Conservation (phyloP, 1,140 invertebrate genomes). For the Phocides pigmalion region DNA sequence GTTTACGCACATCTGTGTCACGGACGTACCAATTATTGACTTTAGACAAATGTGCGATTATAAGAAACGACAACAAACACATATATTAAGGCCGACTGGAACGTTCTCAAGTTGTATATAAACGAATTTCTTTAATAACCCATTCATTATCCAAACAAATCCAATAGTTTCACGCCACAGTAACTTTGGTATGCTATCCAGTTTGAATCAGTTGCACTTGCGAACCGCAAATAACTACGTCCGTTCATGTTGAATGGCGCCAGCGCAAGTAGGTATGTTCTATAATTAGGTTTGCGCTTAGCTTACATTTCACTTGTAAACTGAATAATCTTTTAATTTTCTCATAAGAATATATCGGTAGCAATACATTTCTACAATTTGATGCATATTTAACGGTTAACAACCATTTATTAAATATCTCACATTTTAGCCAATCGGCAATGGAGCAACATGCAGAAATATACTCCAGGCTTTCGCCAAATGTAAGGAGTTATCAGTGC, state of each 20-base stretch:
- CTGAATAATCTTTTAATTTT: too few species aligned
- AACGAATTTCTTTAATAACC: too few species aligned
- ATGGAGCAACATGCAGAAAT: too few species aligned
- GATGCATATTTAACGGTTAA: too few species aligned
- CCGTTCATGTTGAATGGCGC: not conserved
- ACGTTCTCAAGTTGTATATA: slow-evolving; percentile 4
- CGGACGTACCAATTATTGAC: slow-evolving; percentile 1
- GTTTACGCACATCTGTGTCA: slow-evolving; percentile 1
- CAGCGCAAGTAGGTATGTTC: not conserved
- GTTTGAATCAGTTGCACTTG: slow-evolving; percentile 9
- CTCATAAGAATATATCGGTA: too few species aligned
- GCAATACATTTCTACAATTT: too few species aligned
- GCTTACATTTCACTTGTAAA: too few species aligned
- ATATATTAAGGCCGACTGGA: slow-evolving; percentile 1
- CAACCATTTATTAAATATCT: too few species aligned
- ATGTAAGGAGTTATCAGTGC: too few species aligned
- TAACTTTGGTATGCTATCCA: slow-evolving; percentile 2
- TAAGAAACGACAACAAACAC: slow-evolving; percentile 1
- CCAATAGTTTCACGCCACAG: slow-evolving; percentile 4
- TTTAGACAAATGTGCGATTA: not conserved
- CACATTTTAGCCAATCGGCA: too few species aligned
- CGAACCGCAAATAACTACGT: not conserved
- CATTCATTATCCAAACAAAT: not conserved
- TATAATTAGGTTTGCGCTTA: too few species aligned
- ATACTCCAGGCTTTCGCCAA: too few species aligned